Base-by-base conservation (phyloP, 2,888 invertebrate species). In the Carcina quercana region DNA sequence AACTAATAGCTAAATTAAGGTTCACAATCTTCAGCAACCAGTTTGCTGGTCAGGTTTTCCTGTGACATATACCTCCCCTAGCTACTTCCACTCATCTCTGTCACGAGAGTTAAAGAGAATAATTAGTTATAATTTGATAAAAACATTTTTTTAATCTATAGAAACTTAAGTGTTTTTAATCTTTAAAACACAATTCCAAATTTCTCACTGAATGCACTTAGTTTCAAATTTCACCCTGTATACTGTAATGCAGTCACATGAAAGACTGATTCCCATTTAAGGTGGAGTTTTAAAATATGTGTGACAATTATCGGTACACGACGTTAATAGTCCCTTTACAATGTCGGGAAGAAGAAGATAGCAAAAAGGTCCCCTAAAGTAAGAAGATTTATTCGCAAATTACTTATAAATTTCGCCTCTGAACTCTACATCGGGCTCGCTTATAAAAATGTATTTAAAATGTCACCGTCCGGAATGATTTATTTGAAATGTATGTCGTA, bases 381-480 rank as follows among this genome's bases (percentile, higher is more conserved):
- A 50, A 47, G 49, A 69, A 80, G 83, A 83, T 83, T 83, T 83
- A 83, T 83, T 79, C 72, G 72, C 76, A 82, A 82, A 83, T 83
- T 83, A 83, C 82, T 75, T 76, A 76, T 82, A 75, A 78, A 79
- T 80, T 75, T 74, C 57, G 64, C 59, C 64, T 64, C 57, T 53
- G 61, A 60, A 52, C 51, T 54, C 46, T 42, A 76, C 74, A 70
- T 70, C 59, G 69, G 70, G 72, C 66, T 71, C 66, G 70, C 69
- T 69, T 82, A 80, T 80, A 82, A 82, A 83, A 83, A 78, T 80
- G 78, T 79, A 83, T 83, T 83, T 83, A 83, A 83, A 83, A 76
- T 59, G 78, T 79, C 82, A 64, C 66, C 60, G 59, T 53, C 51
- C 52, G 56, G 69, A 72, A 76, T 83, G 79, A 83, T 83, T 80